Evolutionary conservation across 2,797 vertebrate genomes (phyloP), one percentile per base, ranked within the genome.

Genomic region (Gobionotothen gibberifrons): DNA sequence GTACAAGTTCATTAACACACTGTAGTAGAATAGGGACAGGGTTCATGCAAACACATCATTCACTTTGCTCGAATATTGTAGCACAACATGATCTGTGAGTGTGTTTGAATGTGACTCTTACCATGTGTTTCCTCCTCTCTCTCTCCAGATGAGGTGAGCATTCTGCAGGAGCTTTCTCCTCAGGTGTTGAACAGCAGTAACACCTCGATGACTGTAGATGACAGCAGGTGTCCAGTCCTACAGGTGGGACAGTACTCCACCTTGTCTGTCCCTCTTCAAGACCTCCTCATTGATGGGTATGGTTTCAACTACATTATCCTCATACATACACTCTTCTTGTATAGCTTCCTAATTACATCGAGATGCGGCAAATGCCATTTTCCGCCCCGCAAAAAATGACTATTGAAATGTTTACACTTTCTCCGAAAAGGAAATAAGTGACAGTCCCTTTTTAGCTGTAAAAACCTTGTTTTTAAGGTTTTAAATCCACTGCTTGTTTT

Each of bases 201-300:
- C 6, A 48, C 95, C 62, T 95, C 96, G 13, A 58, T 96, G 42
- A 69, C 85, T 1, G 62, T 89, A 5, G 94, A 93, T 8, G 91
- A 88, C 29, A 51, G 77, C 60, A 82, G 79, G 67, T 98, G 96
- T 91, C 94, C 90, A 2, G 53, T 92, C 3, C 88, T 97, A 9
- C 93, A 93, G 75, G 80, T 97, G 0, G 96, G 96, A 39, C 96
- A 96, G 82, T 97, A 97, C 1, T 95, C 96, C 1, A 96, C 96
- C 7, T 89, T 97, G 81, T 90, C 87, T 73, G 82, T 96, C 11
- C 93, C 96, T 13, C 86, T 96, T 1, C 89, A 19, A n/a, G 88
- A 91, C 57, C 90, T 94, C 0, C 95, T 97, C 86, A 86, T 90
- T 36, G 87, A 95, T 58, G 92, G 95, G 97, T 98, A 84, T 0